phyloP scores from a whole-genome alignment of 2,797 vertebrate species.

The Limosa lapponica region DNA sequence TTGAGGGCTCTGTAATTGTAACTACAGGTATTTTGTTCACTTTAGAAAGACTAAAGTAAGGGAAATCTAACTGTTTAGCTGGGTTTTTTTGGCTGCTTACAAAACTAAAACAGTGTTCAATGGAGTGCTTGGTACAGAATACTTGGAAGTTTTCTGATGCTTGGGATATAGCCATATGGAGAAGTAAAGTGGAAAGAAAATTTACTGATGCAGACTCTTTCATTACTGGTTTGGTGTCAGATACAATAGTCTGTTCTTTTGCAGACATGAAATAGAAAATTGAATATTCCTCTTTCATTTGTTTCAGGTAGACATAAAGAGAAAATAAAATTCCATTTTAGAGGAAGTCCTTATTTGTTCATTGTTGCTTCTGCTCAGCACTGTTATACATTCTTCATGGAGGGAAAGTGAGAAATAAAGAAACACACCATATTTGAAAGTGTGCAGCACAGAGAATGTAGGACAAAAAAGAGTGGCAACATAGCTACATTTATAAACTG shows the following conservation, averaged over 20 bases:
- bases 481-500: background rate
- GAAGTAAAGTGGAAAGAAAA: background rate
- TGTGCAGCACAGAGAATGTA: background rate
- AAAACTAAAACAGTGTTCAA: background rate
- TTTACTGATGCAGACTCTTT: background rate
- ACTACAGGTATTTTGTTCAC: background rate
- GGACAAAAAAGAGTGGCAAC: background rate
- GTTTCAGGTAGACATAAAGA: background rate
- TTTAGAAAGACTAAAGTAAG: background rate
- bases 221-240: background rate
- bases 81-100: background rate
- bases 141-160: background rate
- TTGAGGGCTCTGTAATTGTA: background rate
- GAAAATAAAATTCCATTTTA: background rate
- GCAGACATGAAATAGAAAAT: background rate
- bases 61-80: background rate
- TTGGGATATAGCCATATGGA: background rate
- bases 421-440: background rate
- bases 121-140: background rate
- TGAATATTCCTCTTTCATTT: background rate
- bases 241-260: background rate
- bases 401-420: background rate
- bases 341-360: background rate
- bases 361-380: background rate
- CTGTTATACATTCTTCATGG: background rate